Percentiles rank a stretch among this genome's conserved stretches.
These are phyloP conservation scores for Petrosia ficiformis DNA, from an alignment of 37 sponge, comb jelly and placozoan species.

Conservation along the genomic window DNA sequence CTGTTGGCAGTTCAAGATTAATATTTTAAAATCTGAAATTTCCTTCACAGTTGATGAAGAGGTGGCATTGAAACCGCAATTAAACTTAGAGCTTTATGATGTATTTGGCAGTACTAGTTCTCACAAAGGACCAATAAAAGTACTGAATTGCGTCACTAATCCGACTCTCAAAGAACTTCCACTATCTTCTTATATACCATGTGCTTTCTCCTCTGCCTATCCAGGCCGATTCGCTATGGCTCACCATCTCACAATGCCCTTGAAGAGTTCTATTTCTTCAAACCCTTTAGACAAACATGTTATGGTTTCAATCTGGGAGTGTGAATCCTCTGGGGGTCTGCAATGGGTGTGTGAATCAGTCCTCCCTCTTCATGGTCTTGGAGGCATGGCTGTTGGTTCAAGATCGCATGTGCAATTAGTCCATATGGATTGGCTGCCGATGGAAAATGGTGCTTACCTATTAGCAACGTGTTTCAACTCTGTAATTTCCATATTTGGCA, in stretches of 20 bases:
- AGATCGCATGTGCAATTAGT: conserved; percentile 8
- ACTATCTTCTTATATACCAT: conserved; percentile 22
- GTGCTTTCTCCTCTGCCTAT: conserved; percentile 52
- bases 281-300: conserved; percentile 44
- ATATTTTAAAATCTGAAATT: background rate
- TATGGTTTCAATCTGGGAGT: conserved; percentile 77
- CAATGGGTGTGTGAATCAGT: conserved; percentile 69
- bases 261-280: background rate
- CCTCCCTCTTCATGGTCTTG: conserved; percentile 39
- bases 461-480: conserved; percentile 63
- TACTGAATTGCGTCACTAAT: conserved; percentile 27
- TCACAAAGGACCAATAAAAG: background rate
- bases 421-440: conserved; percentile 71
- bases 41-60: background rate
- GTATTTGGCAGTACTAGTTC: conserved; percentile 33
- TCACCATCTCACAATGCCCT: conserved; percentile 41
- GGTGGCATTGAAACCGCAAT: background rate
- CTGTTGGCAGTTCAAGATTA: conserved; percentile 62
- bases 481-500: conserved; percentile 55
- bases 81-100: conserved; percentile 48
- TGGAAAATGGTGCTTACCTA: conserved; percentile 67
- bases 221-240: conserved; percentile 69
- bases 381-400: background rate
- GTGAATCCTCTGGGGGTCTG: conserved; percentile 79
- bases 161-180: conserved; percentile 15